Percentiles rank a stretch among this genome's conserved stretches.
Evolutionary conservation across 2,797 vertebrate species (phyloP).

Genomic region (Poeciliopsis paucimaculata): DNA sequence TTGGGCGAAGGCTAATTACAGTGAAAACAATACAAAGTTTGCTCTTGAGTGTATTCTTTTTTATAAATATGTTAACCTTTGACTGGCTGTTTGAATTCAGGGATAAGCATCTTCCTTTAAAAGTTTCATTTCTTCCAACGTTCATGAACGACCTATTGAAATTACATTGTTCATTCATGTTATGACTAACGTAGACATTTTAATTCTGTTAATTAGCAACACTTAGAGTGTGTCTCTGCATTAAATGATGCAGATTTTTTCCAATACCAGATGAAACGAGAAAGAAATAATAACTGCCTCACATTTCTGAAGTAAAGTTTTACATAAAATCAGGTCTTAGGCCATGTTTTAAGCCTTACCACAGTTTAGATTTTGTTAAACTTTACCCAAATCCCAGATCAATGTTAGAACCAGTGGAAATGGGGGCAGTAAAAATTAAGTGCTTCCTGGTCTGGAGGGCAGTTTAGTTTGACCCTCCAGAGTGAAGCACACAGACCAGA

Average conservation of each 20-base stretch:
- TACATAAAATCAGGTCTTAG: slow-evolving; percentile 11
- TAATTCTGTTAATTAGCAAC: neutral
- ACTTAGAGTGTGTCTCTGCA: neutral
- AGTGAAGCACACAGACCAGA: slow-evolving; percentile 55
- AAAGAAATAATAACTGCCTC: neutral
- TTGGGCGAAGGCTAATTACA: neutral
- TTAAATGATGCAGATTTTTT: neutral
- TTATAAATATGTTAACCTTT: neutral
- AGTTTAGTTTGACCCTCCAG: slow-evolving; percentile 59
- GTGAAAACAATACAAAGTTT: neutral
- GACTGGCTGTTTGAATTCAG: neutral
- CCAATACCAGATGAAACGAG: neutral
- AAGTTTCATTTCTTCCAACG: neutral
- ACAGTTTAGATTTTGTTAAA: slow-evolving; percentile 30
- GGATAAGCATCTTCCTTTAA: neutral
- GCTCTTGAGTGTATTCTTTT: too few relatives aligned
- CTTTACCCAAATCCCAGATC: slow-evolving; percentile 52
- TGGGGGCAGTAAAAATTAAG: slow-evolving; percentile 71
- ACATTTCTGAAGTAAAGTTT: neutral
- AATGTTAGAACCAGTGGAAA: slow-evolving; percentile 51
- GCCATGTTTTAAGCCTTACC: slow-evolving; percentile 35
- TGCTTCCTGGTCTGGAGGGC: slow-evolving; percentile 73
- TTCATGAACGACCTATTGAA: neutral
- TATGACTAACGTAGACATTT: neutral
- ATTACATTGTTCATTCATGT: neutral